Conservation (phyloP, 2,113 vertebrate species). For the Hemiprocne comata region DNA sequence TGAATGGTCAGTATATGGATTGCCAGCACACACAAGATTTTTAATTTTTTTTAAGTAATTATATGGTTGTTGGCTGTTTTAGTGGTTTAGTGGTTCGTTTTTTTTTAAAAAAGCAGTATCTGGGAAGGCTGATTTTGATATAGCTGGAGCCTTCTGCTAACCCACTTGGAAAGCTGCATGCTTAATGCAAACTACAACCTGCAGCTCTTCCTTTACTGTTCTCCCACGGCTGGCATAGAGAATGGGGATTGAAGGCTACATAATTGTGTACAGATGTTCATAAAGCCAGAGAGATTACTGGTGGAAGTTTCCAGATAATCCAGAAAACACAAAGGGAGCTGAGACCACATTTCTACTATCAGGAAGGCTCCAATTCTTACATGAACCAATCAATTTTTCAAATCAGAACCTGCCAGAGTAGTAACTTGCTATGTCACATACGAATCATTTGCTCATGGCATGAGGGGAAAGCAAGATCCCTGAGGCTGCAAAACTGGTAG, state of each 20-base stretch:
- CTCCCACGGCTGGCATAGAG: neutral
- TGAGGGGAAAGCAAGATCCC: constrained; percentile 22
- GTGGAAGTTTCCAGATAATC: neutral
- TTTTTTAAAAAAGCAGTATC: neutral
- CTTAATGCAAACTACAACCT: neutral
- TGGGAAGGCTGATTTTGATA: neutral
- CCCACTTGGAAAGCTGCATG: neutral
- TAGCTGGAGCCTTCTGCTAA: neutral
- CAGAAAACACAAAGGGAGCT: neutral
- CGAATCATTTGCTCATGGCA: neutral
- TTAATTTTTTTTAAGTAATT: neutral
- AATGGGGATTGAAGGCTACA: neutral
- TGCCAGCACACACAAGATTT: neutral
- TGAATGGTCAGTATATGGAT: accelerated
- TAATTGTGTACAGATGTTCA: neutral
- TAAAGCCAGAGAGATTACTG: neutral
- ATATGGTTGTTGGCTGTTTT: no score
- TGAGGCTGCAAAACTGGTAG: constrained; percentile 42
- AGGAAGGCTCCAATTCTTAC: neutral
- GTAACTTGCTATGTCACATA: neutral
- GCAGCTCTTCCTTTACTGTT: neutral
- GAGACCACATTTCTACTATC: neutral
- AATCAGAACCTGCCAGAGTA: neutral
- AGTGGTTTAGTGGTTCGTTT: neutral
- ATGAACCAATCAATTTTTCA: neutral